A percentile compares a stretch with the other conserved stretches of the same genome.
These are phyloP conservation scores for Natator depressus DNA, from an alignment of 2,113 vertebrate species.

Conservation along the genomic window DNA sequence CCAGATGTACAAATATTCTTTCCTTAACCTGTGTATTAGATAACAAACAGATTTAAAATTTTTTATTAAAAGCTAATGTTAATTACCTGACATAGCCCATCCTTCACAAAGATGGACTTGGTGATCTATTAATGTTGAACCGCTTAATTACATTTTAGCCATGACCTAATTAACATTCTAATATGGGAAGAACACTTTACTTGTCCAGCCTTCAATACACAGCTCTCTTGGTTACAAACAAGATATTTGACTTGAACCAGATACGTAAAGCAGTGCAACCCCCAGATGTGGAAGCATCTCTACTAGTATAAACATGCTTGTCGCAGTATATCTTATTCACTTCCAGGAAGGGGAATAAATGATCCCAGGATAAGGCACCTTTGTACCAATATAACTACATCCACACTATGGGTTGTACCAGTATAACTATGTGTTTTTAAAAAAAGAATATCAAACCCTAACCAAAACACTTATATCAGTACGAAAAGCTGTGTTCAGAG, in stretches of 20 bases:
- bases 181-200: background rate
- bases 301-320: background rate
- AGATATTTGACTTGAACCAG: background rate
- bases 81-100: background rate
- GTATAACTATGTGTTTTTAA: accelerated
- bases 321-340: background rate
- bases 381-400: background rate
- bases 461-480: accelerated
- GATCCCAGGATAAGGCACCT: background rate
- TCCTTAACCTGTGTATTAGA: background rate
- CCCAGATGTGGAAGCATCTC: accelerated
- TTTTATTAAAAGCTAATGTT: background rate
- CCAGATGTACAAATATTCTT: background rate
- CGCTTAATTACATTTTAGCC: accelerated
- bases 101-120: background rate
- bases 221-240: background rate
- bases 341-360: background rate
- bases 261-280: background rate
- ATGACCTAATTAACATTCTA: background rate
- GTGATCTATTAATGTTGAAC: background rate
- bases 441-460: accelerated
- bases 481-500: accelerated
- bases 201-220: background rate
- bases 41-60: background rate
- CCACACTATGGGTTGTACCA: accelerated